These are phyloP conservation scores for Heliconius erato DNA, from an alignment of 2,888 invertebrate genomes.

Conservation along the genomic window DNA sequence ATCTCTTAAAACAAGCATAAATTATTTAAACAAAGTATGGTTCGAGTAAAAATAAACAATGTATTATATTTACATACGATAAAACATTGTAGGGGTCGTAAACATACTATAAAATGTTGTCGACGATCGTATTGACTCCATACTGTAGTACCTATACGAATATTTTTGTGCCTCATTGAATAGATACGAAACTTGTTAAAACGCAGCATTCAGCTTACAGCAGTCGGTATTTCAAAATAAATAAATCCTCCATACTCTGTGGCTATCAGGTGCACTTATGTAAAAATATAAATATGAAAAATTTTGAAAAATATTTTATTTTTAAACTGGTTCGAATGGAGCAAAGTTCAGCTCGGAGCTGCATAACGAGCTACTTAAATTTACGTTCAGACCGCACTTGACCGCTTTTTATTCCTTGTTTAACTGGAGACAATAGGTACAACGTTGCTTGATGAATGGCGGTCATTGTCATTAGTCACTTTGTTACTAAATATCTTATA, in stretches of 20 bases:
- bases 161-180: slow-evolving; percentile 2
- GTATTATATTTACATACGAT: slow-evolving; percentile 5
- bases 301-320: slow-evolving; percentile 13
- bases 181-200: slow-evolving; percentile 7
- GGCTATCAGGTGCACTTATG: slow-evolving; percentile 18
- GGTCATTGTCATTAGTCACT: slow-evolving; percentile 44
- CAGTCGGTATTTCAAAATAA: slow-evolving; percentile 8
- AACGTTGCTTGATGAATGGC: slow-evolving; percentile 38
- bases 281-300: slow-evolving; percentile 28
- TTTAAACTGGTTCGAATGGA: slow-evolving; percentile 32
- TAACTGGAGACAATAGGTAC: slow-evolving; percentile 45
- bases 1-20: background rate
- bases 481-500: background rate
- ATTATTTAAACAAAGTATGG: background rate
- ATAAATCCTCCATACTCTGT: background rate
- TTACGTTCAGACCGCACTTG: slow-evolving; percentile 48
- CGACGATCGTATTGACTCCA: background rate
- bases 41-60: background rate
- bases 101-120: slow-evolving; percentile 1
- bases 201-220: background rate
- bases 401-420: slow-evolving; percentile 48
- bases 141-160: background rate
- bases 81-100: background rate
- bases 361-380: slow-evolving; percentile 47
- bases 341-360: slow-evolving; percentile 34